These are phyloP conservation scores for Gymnopithys bicolor DNA, from an alignment of 2,797 vertebrate genomes.

Conservation along the genomic window DNA sequence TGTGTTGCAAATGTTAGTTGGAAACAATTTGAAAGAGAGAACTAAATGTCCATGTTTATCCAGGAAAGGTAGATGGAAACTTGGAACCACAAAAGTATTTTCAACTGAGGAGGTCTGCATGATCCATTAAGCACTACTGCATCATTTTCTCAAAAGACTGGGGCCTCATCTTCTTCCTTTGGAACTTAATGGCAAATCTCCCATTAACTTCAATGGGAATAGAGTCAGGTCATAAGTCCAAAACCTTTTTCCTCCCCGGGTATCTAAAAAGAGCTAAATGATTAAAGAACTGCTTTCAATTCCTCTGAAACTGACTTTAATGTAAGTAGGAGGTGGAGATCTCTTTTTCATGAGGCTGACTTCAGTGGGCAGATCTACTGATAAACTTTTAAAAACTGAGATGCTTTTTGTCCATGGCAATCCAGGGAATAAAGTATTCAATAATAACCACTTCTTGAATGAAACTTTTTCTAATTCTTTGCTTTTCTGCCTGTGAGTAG, in stretches of 20 bases:
- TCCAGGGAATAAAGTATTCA: neutral
- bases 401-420: neutral
- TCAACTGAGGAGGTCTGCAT: slow-evolving; percentile 64
- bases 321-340: neutral
- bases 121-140: slow-evolving; percentile 49
- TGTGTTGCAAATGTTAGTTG: slow-evolving; percentile 66
- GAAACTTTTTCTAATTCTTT: neutral
- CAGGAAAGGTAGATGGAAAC: slow-evolving; percentile 72
- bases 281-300: neutral
- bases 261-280: neutral
- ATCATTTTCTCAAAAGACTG: neutral
- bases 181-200: slow-evolving; percentile 30
- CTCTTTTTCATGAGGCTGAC: neutral
- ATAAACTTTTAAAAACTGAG: neutral
- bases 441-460: neutral
- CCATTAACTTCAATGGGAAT: neutral
- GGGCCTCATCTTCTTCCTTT: slow-evolving; percentile 42
- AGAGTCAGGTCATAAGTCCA: neutral
- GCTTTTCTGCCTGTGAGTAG: neutral
- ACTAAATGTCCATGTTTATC: slow-evolving; percentile 71
- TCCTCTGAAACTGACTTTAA: neutral
- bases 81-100: slow-evolving; percentile 68
- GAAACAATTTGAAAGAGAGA: slow-evolving; percentile 69
- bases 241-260: neutral
- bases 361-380: neutral